phyloP scores from a whole-genome alignment of 2,797 vertebrate species.

The Buceros bicornis region DNA sequence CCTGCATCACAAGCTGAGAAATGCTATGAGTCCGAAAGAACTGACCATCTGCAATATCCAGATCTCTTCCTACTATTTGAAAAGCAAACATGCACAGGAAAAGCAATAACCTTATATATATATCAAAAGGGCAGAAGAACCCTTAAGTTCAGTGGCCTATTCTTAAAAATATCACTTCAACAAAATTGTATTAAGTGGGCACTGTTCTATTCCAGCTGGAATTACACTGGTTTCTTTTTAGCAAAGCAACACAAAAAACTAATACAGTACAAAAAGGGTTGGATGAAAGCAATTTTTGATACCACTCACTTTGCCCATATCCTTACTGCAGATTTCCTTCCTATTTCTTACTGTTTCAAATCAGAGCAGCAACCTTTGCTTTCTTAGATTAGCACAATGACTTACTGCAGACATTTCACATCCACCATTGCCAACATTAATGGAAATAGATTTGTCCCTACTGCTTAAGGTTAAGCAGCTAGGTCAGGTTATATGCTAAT shows the following conservation, averaged over 20 bases:
- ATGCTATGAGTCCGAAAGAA: not conserved
- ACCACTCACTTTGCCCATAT: not conserved
- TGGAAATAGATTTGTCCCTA: conserved; percentile 4
- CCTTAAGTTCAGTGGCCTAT: not conserved
- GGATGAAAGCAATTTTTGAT: not conserved
- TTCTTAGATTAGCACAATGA: not conserved
- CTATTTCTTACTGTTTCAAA: not conserved
- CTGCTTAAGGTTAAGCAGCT: not conserved
- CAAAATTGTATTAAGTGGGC: not conserved
- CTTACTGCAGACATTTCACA: not conserved
- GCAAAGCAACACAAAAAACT: not conserved
- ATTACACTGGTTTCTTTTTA: not conserved
- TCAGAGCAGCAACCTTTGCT: not conserved
- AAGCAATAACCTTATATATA: not conserved
- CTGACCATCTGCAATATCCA: not conserved
- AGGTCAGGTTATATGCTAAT: conserved; percentile 32
- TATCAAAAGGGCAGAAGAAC: not conserved
- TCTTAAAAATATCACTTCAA: not conserved
- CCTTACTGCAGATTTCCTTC: not conserved
- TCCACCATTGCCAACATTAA: not conserved
- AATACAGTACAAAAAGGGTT: not conserved
- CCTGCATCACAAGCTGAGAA: not conserved
- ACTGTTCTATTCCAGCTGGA: not conserved
- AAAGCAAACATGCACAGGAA: conserved; percentile 1
- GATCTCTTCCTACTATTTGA: not conserved